Evolutionary conservation across 1,140 invertebrate species (phyloP).

Genomic region (Heliconius melpomene): DNA sequence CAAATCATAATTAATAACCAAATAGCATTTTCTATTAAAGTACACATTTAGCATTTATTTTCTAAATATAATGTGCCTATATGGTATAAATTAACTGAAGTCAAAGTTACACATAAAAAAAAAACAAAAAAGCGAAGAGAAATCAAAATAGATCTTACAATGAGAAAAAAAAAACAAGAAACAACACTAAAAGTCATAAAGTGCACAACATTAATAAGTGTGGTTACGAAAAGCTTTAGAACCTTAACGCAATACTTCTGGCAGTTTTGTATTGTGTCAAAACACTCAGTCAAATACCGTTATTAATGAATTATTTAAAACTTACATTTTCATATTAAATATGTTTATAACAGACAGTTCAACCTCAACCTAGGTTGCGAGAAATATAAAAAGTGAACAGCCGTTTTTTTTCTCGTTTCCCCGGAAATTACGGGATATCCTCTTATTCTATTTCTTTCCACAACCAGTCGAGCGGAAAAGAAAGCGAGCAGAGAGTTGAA

Average conservation of each 20-base stretch:
- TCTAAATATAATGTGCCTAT: neutral
- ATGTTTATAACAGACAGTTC: too few species aligned
- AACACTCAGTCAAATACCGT: constrained; percentile 16
- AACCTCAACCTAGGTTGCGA: neutral
- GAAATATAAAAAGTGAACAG: neutral
- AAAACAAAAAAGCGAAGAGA: neutral
- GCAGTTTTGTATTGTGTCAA: constrained; percentile 24
- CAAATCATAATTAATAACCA: constrained; percentile 2
- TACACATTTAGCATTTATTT: neutral
- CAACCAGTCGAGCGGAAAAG: too few species aligned
- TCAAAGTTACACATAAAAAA: neutral
- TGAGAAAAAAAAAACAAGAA: constrained; percentile 17
- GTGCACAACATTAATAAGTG: constrained; percentile 26
- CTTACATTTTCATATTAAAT: constrained; percentile 34
- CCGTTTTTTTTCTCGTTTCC: too few species aligned
- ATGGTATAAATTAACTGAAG: neutral
- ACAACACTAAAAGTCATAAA: constrained; percentile 16
- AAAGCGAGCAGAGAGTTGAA: too few species aligned
- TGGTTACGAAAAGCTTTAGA: constrained; percentile 13
- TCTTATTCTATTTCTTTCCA: too few species aligned
- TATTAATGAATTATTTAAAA: neutral
- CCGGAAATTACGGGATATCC: too few species aligned
- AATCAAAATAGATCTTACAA: neutral
- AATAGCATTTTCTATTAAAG: neutral
- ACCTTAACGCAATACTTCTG: constrained; percentile 1